phyloP scores from a whole-genome alignment of 2,888 invertebrate genomes.

The Apodemia duryi region DNA sequence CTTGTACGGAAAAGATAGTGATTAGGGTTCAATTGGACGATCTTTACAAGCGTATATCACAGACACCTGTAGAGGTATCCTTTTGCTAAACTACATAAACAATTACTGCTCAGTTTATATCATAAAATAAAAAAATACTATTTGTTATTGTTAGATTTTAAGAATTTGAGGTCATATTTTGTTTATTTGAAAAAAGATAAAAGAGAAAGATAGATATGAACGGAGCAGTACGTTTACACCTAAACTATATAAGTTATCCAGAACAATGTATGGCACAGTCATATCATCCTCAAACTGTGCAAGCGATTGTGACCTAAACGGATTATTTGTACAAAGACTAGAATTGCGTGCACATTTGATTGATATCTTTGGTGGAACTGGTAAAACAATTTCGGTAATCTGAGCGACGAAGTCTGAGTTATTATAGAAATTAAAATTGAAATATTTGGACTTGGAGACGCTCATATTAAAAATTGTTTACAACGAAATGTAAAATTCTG shows the following conservation, averaged over 20 bases:
- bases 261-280: slow-evolving; percentile 58
- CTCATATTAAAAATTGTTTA: neutral
- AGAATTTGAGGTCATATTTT: neutral
- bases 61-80: slow-evolving; percentile 54
- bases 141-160: too few relatives aligned
- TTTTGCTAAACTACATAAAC: slow-evolving; percentile 56
- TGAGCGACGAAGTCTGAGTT: neutral
- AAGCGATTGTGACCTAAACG: slow-evolving; percentile 25
- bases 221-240: slow-evolving; percentile 45
- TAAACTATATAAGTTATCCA: slow-evolving; percentile 76
- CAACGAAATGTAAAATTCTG: neutral
- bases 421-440: neutral
- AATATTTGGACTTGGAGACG: neutral
- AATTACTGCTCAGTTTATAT: slow-evolving; percentile 36
- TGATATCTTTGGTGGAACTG: slow-evolving; percentile 12
- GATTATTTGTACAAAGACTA: slow-evolving; percentile 26
- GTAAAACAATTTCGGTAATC: neutral
- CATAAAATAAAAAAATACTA: neutral
- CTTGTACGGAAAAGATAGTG: slow-evolving; percentile 28
- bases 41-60: slow-evolving; percentile 75
- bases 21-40: slow-evolving; percentile 58
- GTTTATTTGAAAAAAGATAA: neutral
- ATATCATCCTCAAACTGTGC: slow-evolving; percentile 26
- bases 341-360: slow-evolving; percentile 28
- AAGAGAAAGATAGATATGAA: slow-evolving; percentile 17